A percentile compares a stretch with the other conserved stretches of the same genome.
Evolutionary conservation across 2,113 vertebrate genomes (phyloP).

Genomic region (Microcebus griseorufus): DNA sequence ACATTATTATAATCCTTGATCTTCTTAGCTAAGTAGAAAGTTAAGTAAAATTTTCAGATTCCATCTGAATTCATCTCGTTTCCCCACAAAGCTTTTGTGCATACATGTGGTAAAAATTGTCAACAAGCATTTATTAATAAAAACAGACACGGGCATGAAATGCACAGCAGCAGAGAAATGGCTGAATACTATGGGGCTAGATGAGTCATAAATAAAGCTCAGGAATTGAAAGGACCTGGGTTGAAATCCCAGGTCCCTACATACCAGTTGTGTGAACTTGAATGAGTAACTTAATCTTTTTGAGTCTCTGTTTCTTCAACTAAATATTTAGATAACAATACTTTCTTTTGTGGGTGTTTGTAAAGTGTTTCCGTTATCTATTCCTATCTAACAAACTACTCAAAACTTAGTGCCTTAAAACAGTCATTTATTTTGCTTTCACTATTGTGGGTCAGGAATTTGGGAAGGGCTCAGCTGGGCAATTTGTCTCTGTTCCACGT

Average conservation of each 20-base stretch:
- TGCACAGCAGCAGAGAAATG: neutral
- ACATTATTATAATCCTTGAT: neutral
- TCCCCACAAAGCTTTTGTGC: neutral
- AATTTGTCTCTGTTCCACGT: neutral
- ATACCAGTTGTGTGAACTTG: neutral
- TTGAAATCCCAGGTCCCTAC: neutral
- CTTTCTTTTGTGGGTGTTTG: neutral
- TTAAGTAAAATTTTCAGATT: conserved; percentile 18
- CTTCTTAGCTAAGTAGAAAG: neutral
- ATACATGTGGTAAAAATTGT: neutral
- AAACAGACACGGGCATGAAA: neutral
- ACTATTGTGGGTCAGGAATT: neutral
- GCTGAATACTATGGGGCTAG: neutral
- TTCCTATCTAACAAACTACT: neutral
- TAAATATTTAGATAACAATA: neutral
- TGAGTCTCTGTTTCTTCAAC: neutral
- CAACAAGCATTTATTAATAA: neutral
- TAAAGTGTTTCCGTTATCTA: neutral
- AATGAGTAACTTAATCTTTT: neutral
- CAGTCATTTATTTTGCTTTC: neutral
- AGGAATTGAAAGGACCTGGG: neutral
- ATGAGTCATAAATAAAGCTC: conserved; percentile 5
- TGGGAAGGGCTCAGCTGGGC: neutral
- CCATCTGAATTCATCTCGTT: neutral
- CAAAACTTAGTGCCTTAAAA: neutral